Evolutionary conservation across 2,113 vertebrate species (phyloP).

Genomic region (Arothron firmamentum): DNA sequence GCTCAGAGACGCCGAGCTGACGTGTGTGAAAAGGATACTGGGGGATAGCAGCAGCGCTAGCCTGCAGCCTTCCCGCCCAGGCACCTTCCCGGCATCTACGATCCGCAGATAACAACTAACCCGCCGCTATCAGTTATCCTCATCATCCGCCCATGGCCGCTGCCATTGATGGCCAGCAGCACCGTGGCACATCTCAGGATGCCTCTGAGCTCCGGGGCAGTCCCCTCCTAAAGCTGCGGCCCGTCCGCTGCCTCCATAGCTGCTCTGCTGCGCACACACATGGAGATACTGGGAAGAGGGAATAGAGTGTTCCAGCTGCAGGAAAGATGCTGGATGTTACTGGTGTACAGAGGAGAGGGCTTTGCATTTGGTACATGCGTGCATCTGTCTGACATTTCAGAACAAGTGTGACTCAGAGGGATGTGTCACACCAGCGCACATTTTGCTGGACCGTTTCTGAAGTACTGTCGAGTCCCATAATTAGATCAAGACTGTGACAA

Average conservation of each 20-base stretch:
- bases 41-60: conserved; percentile 7
- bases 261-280: conserved; percentile 44
- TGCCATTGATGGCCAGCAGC: conserved; percentile 11
- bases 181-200: conserved; percentile 14
- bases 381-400: neutral
- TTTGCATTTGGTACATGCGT: neutral
- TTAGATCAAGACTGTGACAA: conserved; percentile 38
- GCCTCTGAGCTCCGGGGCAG: conserved; percentile 43
- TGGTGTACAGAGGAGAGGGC: too few relatives aligned
- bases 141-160: conserved; percentile 26
- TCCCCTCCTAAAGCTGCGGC: conserved; percentile 49
- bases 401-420: conserved; percentile 2
- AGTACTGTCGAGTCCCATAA: conserved; percentile 31
- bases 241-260: conserved; percentile 60
- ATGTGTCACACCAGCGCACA: neutral
- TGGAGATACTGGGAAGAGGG: too few relatives aligned
- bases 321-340: too few relatives aligned
- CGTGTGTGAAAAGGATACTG: conserved; percentile 16
- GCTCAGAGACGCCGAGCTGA: conserved; percentile 6
- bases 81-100: conserved; percentile 44
- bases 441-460: neutral
- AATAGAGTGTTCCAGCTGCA: too few relatives aligned
- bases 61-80: conserved; percentile 13
- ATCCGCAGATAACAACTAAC: conserved; percentile 43
- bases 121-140: conserved; percentile 41